Evolutionary conservation across 2,797 vertebrate species (phyloP).

Genomic region (Neosilurus hyrtlii): DNA sequence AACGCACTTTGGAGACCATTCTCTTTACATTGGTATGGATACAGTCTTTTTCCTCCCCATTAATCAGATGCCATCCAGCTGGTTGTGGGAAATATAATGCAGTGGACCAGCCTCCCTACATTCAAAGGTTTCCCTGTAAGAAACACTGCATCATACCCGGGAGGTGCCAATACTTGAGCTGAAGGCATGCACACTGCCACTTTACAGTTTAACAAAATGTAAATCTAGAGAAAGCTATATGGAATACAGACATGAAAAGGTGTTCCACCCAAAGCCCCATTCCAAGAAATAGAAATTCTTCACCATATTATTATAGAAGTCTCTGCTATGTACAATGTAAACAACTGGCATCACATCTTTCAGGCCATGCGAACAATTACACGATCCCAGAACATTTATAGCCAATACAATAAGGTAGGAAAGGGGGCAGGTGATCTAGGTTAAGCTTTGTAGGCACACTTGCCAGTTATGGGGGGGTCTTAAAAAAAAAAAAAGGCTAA

Average conservation of each 20-base stretch:
- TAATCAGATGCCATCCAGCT: slow-evolving; percentile 69
- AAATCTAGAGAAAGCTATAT: slow-evolving; percentile 38
- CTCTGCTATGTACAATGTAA: slow-evolving; percentile 87
- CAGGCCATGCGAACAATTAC: slow-evolving; percentile 37
- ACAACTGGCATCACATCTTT: slow-evolving; percentile 74
- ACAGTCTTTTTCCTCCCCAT: slow-evolving; percentile 36
- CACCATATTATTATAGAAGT: slow-evolving; percentile 70
- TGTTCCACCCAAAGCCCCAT: slow-evolving; percentile 41
- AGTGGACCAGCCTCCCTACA: slow-evolving; percentile 69
- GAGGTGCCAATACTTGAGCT: slow-evolving; percentile 41
- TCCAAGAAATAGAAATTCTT: slow-evolving; percentile 47
- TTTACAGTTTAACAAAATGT: slow-evolving; percentile 36
- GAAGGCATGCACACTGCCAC: slow-evolving; percentile 57
- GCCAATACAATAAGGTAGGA: slow-evolving; percentile 18
- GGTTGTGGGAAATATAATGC: slow-evolving; percentile 41
- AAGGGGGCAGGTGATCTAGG: slow-evolving; percentile 4
- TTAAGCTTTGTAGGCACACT: slow-evolving; percentile 26
- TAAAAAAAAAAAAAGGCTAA: slow-evolving; percentile 15
- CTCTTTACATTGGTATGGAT: slow-evolving; percentile 39
- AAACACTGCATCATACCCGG: slow-evolving; percentile 62
- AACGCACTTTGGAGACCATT: slow-evolving; percentile 48
- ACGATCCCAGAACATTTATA: slow-evolving; percentile 35
- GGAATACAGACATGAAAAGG: slow-evolving; percentile 62
- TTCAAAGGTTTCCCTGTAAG: slow-evolving; percentile 77
- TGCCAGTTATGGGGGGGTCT: background rate